Evolutionary conservation across 2,797 vertebrate genomes (phyloP).

Genomic region (Petrocephalus sullivani): DNA sequence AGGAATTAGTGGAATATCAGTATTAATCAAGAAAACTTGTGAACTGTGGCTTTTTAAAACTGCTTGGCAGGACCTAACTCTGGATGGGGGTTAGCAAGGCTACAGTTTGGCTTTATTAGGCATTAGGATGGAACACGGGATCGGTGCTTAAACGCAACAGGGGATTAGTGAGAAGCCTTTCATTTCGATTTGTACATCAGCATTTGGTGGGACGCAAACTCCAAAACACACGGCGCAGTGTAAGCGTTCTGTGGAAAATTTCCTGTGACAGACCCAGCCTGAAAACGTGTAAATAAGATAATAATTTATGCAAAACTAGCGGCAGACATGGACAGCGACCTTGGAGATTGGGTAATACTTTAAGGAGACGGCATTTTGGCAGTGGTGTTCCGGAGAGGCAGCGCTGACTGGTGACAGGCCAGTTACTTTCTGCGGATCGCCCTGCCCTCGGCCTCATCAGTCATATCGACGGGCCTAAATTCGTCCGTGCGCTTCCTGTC

Average conservation of each 20-base stretch:
- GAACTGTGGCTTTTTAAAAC: conserved; percentile 18
- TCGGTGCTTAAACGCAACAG: conserved; percentile 53
- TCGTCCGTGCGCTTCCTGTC: neutral
- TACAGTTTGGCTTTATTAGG: conserved; percentile 48
- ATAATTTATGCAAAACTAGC: conserved; percentile 64
- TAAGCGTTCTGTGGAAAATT: conserved; percentile 63
- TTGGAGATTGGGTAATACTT: conserved; percentile 61
- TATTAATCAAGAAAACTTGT: conserved; percentile 13
- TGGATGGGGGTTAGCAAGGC: conserved; percentile 38
- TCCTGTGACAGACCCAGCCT: conserved; percentile 65
- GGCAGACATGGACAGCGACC: conserved; percentile 61
- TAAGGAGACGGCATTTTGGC: conserved; percentile 55
- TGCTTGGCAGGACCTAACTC: conserved; percentile 61
- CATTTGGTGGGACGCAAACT: conserved; percentile 49
- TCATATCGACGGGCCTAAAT: neutral
- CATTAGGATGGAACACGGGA: conserved; percentile 55
- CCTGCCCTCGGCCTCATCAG: neutral
- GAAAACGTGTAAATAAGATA: conserved; percentile 57
- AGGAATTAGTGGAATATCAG: conserved; percentile 12
- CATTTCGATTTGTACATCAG: conserved; percentile 74
- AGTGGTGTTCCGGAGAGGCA: conserved; percentile 58
- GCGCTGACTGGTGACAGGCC: conserved; percentile 59
- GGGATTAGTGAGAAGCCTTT: conserved; percentile 71
- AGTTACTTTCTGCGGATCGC: conserved; percentile 59
- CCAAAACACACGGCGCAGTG: conserved; percentile 40